Conservation (phyloP, 2,888 invertebrate species). For the Agrotis ipsilon region DNA sequence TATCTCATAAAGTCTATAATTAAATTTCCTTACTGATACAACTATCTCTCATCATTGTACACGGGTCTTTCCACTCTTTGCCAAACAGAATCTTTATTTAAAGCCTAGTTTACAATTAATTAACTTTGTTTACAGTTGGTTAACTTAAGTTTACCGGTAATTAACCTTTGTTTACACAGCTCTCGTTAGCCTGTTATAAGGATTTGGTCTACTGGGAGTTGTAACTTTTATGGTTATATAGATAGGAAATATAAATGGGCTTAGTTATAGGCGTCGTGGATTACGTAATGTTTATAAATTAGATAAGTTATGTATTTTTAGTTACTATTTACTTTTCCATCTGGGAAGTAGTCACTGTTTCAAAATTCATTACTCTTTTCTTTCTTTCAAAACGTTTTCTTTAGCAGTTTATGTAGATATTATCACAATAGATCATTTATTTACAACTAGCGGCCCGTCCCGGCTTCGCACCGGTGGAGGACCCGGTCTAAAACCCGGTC, state of each 20-base stretch:
- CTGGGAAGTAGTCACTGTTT: no score
- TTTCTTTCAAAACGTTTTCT: no score
- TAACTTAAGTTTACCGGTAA: constrained; percentile 62
- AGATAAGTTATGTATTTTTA: neutral
- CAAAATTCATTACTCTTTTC: no score
- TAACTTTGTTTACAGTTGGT: constrained; percentile 62
- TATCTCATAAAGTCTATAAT: constrained; percentile 28
- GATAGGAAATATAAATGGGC: constrained; percentile 67
- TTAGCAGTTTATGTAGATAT: no score
- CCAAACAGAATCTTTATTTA: constrained; percentile 67
- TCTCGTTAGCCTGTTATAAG: constrained; percentile 66
- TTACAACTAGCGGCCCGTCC: no score
- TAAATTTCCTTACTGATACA: constrained; percentile 29
- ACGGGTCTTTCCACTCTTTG: constrained; percentile 75
- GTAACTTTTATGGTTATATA: constrained; percentile 25
- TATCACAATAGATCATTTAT: no score
- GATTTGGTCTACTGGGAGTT: constrained; percentile 36
- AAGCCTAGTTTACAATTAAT: constrained; percentile 64
- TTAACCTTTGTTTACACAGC: constrained; percentile 46
- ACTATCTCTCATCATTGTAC: constrained; percentile 16
- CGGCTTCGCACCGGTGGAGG: no score
- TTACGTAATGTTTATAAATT: constrained; percentile 51
- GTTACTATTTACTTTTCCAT: neutral
- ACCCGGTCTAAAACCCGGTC: no score
- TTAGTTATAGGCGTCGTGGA: constrained; percentile 70